Conservation (phyloP, 2,797 vertebrate genomes). For the Cacajao melanocephalus region DNA sequence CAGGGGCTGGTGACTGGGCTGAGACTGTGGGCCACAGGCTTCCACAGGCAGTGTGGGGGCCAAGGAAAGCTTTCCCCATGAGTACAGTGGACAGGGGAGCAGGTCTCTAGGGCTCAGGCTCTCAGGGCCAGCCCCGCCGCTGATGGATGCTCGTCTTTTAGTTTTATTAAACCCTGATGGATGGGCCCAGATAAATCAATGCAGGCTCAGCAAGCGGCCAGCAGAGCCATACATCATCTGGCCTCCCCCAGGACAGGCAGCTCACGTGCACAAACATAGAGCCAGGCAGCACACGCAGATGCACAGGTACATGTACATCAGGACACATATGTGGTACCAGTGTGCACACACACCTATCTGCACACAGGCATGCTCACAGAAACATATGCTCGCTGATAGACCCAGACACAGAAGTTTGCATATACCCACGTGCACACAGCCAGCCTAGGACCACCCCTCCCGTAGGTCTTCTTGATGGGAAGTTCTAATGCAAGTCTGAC, state of each 20-base stretch:
- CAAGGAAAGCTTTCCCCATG: background rate
- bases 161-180: slow-evolving; percentile 77
- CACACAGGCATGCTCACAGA: background rate
- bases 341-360: background rate
- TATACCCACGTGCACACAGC: background rate
- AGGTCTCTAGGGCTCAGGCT: slow-evolving; percentile 35
- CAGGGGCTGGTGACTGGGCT: background rate
- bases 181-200: slow-evolving; percentile 77
- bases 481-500: slow-evolving; percentile 66
- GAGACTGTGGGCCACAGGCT: slow-evolving; percentile 27
- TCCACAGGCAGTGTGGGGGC: background rate
- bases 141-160: slow-evolving; percentile 69
- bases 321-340: background rate
- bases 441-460: background rate
- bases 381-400: background rate
- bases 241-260: slow-evolving; percentile 29
- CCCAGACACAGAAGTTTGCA: background rate
- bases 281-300: background rate
- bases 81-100: background rate
- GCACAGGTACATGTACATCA: background rate
- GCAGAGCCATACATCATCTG: slow-evolving; percentile 65
- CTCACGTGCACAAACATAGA: background rate
- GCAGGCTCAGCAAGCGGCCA: slow-evolving; percentile 54
- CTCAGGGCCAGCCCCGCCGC: slow-evolving; percentile 12
- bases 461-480: slow-evolving; percentile 12